phyloP scores from a whole-genome alignment of 2,888 invertebrate species.

The Mythimna pallens region DNA sequence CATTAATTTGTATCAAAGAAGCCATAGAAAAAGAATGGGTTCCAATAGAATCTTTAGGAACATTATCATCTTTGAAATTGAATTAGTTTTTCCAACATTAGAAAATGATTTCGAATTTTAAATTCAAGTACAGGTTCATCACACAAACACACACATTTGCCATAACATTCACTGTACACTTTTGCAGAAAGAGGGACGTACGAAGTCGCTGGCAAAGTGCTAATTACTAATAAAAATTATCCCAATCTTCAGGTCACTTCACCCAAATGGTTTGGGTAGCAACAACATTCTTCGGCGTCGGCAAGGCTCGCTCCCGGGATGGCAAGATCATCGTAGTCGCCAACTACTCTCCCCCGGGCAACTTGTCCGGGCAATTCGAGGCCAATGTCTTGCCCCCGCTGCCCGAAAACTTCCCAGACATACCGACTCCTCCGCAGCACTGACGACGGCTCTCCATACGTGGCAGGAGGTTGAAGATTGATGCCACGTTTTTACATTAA shows the following conservation, averaged over 20 bases:
- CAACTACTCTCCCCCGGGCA: slow-evolving; percentile 95
- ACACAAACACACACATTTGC: too few species aligned
- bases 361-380: slow-evolving; percentile 93
- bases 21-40: too few species aligned
- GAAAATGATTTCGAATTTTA: too few species aligned
- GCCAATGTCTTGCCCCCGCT: slow-evolving; percentile 94
- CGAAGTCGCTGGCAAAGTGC: too few species aligned
- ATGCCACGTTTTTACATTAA: slow-evolving; percentile 76
- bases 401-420: slow-evolving; percentile 90
- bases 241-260: slow-evolving; percentile 93
- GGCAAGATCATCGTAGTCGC: slow-evolving; percentile 96
- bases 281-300: slow-evolving; percentile 94
- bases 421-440: slow-evolving; percentile 80
- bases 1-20: too few species aligned
- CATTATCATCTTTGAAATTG: too few species aligned
- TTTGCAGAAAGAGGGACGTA: too few species aligned
- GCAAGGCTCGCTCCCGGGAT: slow-evolving; percentile 94
- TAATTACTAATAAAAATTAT: not conserved
- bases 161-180: too few species aligned
- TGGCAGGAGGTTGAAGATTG: slow-evolving; percentile 83
- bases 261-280: slow-evolving; percentile 96
- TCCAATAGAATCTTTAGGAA: too few species aligned
- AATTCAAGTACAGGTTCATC: too few species aligned
- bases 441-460: slow-evolving; percentile 86
- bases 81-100: too few species aligned